Percentiles rank a stretch among this genome's conserved stretches.
These are phyloP conservation scores for Enteromius trimaculatus DNA, from an alignment of 2,797 vertebrate species.

Conservation along the genomic window DNA sequence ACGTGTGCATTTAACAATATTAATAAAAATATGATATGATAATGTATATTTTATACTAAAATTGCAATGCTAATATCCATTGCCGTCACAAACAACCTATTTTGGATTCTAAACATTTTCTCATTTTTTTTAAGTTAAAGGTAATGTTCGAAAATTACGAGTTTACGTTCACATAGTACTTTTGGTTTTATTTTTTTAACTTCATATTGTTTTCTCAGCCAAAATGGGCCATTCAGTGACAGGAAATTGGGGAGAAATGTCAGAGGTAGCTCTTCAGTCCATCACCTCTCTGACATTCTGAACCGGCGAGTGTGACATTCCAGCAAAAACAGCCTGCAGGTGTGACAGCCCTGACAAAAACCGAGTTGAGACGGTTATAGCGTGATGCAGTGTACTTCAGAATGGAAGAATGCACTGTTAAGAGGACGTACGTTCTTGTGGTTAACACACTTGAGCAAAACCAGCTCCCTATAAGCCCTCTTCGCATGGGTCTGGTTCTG, in stretches of 20 bases:
- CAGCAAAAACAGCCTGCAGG: slow-evolving; percentile 1
- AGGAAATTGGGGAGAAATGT: not conserved
- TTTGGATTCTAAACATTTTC: not conserved
- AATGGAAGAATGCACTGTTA: not conserved
- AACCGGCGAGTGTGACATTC: not conserved
- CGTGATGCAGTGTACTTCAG: not conserved
- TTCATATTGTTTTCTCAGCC: not conserved
- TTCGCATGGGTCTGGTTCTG: slow-evolving; percentile 98
- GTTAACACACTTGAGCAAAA: slow-evolving; percentile 97
- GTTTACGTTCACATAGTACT: not conserved
- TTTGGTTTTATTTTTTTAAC: not conserved
- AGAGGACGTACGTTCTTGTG: slow-evolving; percentile 92
- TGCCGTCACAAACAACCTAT: not conserved
- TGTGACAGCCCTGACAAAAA: slow-evolving; percentile 7
- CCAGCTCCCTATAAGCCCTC: slow-evolving; percentile 95
- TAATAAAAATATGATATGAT: too few species aligned
- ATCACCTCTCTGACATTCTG: not conserved
- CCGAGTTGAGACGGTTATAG: not conserved
- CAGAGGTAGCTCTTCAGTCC: not conserved
- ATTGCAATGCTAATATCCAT: not conserved
- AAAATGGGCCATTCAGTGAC: not conserved
- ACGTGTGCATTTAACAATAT: too few species aligned
- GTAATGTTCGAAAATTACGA: slow-evolving; percentile 1
- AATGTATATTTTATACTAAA: too few species aligned
- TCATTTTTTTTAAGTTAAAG: not conserved